These are phyloP conservation scores for Canis aureus DNA, from an alignment of 2,113 vertebrate species.

Conservation along the genomic window DNA sequence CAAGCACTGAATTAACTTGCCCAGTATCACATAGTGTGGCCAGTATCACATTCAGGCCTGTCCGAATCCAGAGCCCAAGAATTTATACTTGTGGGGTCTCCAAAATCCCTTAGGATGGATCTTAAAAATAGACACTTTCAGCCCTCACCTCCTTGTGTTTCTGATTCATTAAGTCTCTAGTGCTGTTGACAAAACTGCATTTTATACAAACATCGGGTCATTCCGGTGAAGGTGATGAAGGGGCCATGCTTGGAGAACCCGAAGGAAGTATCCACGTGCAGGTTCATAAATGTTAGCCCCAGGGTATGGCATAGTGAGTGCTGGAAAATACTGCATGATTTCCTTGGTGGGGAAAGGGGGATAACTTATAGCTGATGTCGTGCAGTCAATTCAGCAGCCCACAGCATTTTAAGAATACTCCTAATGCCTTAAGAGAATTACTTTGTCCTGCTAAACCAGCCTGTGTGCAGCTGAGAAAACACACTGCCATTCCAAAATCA, in stretches of 20 bases:
- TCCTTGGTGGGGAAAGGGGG: neutral
- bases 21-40: neutral
- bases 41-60: neutral
- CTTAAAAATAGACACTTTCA: neutral
- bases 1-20: constrained; percentile 22
- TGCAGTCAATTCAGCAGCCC: neutral
- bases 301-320: neutral
- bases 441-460: neutral
- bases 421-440: neutral
- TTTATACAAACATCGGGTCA: neutral
- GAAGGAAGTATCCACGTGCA: rapidly evolving
- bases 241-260: rapidly evolving
- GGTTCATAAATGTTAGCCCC: neutral
- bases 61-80: neutral
- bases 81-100: neutral
- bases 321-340: rapidly evolving
- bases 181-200: neutral
- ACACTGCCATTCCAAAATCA: neutral
- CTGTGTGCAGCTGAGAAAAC: neutral
- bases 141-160: neutral
- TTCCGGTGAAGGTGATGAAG: neutral
- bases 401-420: neutral
- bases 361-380: too few relatives aligned
- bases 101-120: neutral
- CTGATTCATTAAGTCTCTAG: neutral